Conservation (phyloP, 2,888 invertebrate species). For the Cheilosia grossa region DNA sequence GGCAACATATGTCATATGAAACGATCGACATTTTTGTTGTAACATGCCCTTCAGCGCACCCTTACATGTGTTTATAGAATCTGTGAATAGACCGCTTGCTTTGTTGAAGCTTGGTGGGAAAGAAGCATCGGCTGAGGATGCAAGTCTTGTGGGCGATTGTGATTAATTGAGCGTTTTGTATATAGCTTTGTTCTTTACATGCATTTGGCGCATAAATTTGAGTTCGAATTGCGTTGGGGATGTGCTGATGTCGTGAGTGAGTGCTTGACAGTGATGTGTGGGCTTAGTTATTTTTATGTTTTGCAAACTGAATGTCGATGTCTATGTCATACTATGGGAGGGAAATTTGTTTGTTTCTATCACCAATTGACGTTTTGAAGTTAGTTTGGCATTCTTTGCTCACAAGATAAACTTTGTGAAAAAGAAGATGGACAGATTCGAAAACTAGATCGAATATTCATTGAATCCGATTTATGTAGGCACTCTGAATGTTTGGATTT, state of each 20-base stretch:
- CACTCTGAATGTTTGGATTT: no score
- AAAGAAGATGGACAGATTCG: no score
- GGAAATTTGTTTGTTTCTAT: neutral
- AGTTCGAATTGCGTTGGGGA: constrained; percentile 27
- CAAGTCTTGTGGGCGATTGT: constrained; percentile 1
- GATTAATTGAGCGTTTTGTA: constrained; percentile 33
- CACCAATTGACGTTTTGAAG: neutral
- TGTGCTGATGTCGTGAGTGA: constrained; percentile 37
- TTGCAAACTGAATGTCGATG: neutral
- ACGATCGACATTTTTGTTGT: constrained; percentile 50
- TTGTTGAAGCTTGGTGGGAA: neutral
- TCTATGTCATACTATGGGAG: neutral
- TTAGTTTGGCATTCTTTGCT: neutral
- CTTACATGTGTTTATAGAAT: neutral
- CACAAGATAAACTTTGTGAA: no score
- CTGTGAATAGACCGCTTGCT: constrained; percentile 15
- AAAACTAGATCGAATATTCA: no score
- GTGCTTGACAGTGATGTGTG: constrained; percentile 8
- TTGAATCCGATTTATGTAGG: no score
- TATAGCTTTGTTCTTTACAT: constrained; percentile 6
- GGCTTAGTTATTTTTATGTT: neutral
- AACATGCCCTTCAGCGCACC: constrained; percentile 30
- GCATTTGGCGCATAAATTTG: constrained; percentile 38
- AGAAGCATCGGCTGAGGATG: neutral
- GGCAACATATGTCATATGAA: constrained; percentile 31